Percentiles rank a stretch among this genome's conserved stretches.
Evolutionary conservation across 2,113 vertebrate genomes (phyloP).

Genomic region (Typhlomys cinereus): DNA sequence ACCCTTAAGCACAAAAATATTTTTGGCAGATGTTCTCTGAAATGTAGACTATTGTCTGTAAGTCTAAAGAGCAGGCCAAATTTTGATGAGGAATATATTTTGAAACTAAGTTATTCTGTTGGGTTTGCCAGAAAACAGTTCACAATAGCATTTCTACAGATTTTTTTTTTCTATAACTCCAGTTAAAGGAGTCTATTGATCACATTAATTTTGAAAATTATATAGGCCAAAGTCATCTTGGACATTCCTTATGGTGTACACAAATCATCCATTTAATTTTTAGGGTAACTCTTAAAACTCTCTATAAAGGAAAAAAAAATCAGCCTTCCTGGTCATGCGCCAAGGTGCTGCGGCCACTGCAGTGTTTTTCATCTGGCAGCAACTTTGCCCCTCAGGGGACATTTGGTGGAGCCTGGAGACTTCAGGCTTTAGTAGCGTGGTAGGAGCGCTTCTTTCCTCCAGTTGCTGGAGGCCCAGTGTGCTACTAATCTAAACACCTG

Average conservation of each 20-base stretch:
- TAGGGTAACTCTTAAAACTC: neutral
- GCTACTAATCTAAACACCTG: neutral
- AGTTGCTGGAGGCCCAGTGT: neutral
- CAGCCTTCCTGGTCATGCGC: neutral
- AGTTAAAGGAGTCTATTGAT: neutral
- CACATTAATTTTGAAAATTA: conserved; percentile 40
- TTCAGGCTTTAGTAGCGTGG: neutral
- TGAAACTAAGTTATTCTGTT: neutral
- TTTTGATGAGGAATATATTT: conserved; percentile 5
- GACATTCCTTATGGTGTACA: neutral
- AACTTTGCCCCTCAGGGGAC: neutral
- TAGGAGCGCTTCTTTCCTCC: neutral
- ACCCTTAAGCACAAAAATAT: too few species aligned
- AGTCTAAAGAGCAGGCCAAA: neutral
- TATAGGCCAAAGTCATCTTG: neutral
- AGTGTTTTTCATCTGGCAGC: neutral
- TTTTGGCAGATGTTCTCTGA: conserved; percentile 4
- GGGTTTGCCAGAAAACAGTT: conserved; percentile 9
- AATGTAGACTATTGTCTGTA: neutral
- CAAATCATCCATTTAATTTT: neutral
- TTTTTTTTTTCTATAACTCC: neutral
- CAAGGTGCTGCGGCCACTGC: neutral
- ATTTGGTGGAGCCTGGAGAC: neutral
- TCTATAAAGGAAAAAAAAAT: neutral
- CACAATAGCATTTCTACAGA: neutral